Evolutionary conservation across 1,140 invertebrate genomes (phyloP), one percentile per base, ranked within the genome.

Genomic region (Megathymus violae): DNA sequence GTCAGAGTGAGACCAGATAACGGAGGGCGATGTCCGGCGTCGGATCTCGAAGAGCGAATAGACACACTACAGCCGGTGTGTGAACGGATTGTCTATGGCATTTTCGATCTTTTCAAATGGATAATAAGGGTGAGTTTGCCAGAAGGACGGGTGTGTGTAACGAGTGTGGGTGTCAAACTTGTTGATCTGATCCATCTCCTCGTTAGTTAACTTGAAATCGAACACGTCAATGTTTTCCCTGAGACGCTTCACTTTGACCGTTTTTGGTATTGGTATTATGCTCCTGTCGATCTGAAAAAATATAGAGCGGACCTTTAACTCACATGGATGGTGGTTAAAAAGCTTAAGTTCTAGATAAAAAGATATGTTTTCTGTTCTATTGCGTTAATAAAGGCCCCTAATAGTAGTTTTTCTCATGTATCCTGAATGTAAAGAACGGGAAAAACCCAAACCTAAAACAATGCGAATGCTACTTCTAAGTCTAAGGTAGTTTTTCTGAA

Each of bases 231-330:
- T 93, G 79, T 98, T 98, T 76, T 97, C 93, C 43, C 91, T 85
- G 40, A 98, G 95, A 41, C 97, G 92, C 0, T 92, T 92, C 54
- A 94, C 93, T 3, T 94, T 97, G 0, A 95, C 93, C 0, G 96
- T 96, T 86, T 98, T 98, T 1, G 97, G 96, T 71, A 98, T 94
- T 0, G 96, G 95, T 19, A 96, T 91, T 25, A 97, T 92, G 6
- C 95, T 95, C 70, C 95, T 93, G 75, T 97, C 95, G 41, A 97
- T 81, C 94, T 96, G 74, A 6, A 77, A 78, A 66, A 64, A n/a
- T n/a, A n/a, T n/a, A n/a, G n/a, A n/a, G n/a, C n/a, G n/a, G n/a
- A n/a, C n/a, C n/a, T n/a, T n/a, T n/a, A n/a, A n/a, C n/a, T n/a
- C n/a, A n/a, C n/a, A n/a, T n/a, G n/a, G n/a, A n/a, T n/a, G n/a